Base-by-base conservation (phyloP, 2,113 vertebrate species). In the Setophaga petechia region DNA sequence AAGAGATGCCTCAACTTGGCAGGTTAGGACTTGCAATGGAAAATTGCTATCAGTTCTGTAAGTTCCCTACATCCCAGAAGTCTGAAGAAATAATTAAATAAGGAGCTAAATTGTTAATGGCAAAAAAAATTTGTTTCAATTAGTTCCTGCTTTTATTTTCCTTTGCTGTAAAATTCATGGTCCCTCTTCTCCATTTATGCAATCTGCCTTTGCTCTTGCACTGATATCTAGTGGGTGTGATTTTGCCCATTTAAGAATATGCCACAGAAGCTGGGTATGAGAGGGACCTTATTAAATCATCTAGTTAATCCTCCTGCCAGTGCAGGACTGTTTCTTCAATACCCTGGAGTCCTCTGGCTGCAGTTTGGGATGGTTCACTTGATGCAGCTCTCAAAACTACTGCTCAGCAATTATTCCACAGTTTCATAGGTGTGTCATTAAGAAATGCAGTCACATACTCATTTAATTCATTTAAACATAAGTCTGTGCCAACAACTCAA, bases 91-190 rank as follows among this genome's bases (percentile, higher is more conserved):
- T 55, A 57, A 39, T 16, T 79, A 51, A 58, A 83, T 37, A 79
- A 52, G 11, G 47, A 90, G 21, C 12, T 72, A 63, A 89, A 43
- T 6, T 65, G 46, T 59, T 31, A 84, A 66, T 11, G 43, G 39
- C 31, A 84, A 54, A 43, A 35, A 39, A 30, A 24, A 30, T 9
- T 25, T 8, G 14, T 35, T 81, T 15, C 68, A 21, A 31, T 89
- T 89, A 27, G 46, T 91, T 93, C 58, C 68, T 87, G 28, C 12
- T 72, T 94, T 89, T 79, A n/a, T 21, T 73, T 94, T 96, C 12
- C 13, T 96, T 79, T 84, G 46, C 47, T 89, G 33, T 81, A 67
- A 84, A 95, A 79, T 81, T 92, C 61, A 58, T 73, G 72, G 30
- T 28, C 59, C 23, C 31, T 52, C 21, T 37, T 44, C 51, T 63